Evolutionary conservation across 2,113 vertebrate genomes (phyloP).

Genomic region (Datnioides undecimradiatus): DNA sequence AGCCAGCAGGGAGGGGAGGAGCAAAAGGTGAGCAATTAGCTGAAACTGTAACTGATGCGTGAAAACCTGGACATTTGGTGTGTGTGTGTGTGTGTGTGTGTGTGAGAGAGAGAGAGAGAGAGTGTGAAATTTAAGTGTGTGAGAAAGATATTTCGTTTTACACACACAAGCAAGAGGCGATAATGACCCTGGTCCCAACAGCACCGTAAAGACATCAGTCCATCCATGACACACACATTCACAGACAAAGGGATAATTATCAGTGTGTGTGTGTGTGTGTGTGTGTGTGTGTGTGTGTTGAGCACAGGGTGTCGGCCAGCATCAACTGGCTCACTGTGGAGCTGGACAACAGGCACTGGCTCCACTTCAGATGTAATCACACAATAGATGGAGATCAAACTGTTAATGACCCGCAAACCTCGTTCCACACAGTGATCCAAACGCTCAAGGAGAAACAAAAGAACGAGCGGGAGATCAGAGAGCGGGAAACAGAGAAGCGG

Average conservation of each 20-base stretch:
- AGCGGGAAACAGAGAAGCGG: background rate
- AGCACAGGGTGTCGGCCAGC: conserved; percentile 9
- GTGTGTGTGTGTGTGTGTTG: background rate
- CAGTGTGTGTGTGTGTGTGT: background rate
- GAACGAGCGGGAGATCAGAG: background rate
- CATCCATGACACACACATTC: conserved; percentile 16
- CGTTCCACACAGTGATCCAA: conserved; percentile 34
- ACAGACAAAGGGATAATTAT: conserved; percentile 34
- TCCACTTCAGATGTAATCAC: conserved; percentile 44
- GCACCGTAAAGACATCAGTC: conserved; percentile 1
- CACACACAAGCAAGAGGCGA: background rate
- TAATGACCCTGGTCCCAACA: conserved; percentile 5
- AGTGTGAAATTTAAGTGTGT: background rate
- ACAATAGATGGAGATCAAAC: conserved; percentile 48
- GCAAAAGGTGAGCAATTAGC: conserved; percentile 48
- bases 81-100: background rate
- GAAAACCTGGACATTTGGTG: conserved; percentile 16
- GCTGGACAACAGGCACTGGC: conserved; percentile 40
- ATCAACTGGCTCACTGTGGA: conserved; percentile 4
- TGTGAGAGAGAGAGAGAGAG: background rate
- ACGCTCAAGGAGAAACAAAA: conserved; percentile 24
- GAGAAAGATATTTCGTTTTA: background rate
- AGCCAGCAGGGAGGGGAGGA: background rate
- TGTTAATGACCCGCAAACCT: conserved; percentile 41
- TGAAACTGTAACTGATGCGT: conserved; percentile 17